phyloP scores from a whole-genome alignment of 2,797 vertebrate genomes.

The Clarias platycephalus region DNA sequence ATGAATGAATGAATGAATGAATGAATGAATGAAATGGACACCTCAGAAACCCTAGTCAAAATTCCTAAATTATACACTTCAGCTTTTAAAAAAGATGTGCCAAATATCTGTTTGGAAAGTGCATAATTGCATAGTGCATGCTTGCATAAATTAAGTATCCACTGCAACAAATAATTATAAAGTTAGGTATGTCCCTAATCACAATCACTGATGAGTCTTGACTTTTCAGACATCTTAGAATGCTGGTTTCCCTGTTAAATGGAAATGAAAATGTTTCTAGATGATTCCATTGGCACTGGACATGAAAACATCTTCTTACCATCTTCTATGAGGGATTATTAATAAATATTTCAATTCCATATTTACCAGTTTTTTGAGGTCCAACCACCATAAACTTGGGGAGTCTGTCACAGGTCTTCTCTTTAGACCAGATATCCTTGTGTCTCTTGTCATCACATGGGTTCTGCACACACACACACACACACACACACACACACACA shows the following conservation, averaged over 20 bases:
- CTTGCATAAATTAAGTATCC: not conserved
- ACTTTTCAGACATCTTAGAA: not conserved
- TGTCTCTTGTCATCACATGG: slow-evolving; percentile 95
- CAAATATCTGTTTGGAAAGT: not conserved
- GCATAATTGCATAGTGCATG: not conserved
- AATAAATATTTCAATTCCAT: not conserved
- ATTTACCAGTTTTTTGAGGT: slow-evolving; percentile 93
- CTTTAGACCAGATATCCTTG: slow-evolving; percentile 97
- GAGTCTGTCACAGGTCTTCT: slow-evolving; percentile 93
- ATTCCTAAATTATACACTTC: not conserved
- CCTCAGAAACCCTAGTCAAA: too few relatives aligned
- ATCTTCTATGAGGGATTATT: not conserved
- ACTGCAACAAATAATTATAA: too few relatives aligned
- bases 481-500: not conserved
- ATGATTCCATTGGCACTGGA: not conserved
- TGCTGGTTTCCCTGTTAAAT: not conserved
- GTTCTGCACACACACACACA: slow-evolving; percentile 74
- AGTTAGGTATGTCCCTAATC: not conserved
- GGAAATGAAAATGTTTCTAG: not conserved
- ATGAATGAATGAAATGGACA: too few relatives aligned
- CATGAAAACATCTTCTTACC: not conserved
- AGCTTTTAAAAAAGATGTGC: not conserved
- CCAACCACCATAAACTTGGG: slow-evolving; percentile 95
- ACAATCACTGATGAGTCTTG: not conserved
- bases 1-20: too few relatives aligned